These are phyloP conservation scores for Prochilodus magdalenae DNA, from an alignment of 2,113 vertebrate species.

Conservation along the genomic window DNA sequence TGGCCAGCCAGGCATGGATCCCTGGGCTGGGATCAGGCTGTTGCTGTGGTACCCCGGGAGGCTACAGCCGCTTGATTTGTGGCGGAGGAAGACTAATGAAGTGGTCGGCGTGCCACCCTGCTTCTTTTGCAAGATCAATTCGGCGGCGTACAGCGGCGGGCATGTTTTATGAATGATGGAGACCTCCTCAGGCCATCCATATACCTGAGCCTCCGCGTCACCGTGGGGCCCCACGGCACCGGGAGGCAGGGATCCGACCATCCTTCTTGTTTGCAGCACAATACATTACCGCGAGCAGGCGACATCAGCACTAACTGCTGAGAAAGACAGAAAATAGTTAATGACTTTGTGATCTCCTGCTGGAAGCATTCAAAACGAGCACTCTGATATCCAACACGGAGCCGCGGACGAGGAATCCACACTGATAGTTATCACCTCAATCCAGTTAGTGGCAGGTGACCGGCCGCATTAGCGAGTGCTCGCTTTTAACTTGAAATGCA, in stretches of 20 bases:
- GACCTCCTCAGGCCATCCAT: constrained; percentile 83
- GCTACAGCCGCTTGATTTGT: constrained; percentile 77
- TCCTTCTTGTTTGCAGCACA: constrained; percentile 80
- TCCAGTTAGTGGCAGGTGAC: constrained; percentile 49
- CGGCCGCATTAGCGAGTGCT: constrained; percentile 46
- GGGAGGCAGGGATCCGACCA: constrained; percentile 77
- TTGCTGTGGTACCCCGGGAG: constrained; percentile 64
- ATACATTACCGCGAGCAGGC: constrained; percentile 72
- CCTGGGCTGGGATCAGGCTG: constrained; percentile 58
- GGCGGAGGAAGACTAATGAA: constrained; percentile 82
- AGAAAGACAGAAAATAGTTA: constrained; percentile 61
- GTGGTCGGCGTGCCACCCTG: constrained; percentile 81
- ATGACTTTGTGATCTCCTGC: constrained; percentile 62
- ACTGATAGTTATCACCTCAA: constrained; percentile 45
- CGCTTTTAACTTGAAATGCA: constrained; percentile 75
- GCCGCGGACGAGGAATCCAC: constrained; percentile 41
- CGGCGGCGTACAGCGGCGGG: constrained; percentile 69
- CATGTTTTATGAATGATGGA: constrained; percentile 85
- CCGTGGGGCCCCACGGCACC: constrained; percentile 61
- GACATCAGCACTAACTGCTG: constrained; percentile 58
- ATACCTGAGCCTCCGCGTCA: constrained; percentile 77
- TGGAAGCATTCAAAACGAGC: constrained; percentile 54
- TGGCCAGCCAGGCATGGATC: not conserved
- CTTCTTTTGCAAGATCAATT: constrained; percentile 87
- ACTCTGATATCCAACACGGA: constrained; percentile 14